phyloP scores from a whole-genome alignment of 1,140 invertebrate species.

The Formica selysi region DNA sequence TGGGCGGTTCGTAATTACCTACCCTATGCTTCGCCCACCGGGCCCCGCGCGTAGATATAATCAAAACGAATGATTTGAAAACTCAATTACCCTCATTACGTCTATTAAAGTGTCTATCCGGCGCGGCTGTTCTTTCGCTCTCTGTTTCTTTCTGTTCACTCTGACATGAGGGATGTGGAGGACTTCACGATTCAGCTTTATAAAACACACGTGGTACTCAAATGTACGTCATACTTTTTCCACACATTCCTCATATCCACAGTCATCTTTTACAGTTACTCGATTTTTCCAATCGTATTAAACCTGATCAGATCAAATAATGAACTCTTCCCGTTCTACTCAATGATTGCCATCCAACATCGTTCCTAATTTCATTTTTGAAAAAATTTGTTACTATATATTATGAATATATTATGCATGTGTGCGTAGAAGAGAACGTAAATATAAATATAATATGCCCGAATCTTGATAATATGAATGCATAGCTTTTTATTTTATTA shows the following conservation, averaged over 20 bases:
- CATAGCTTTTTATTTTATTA: neutral
- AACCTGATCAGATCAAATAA: neutral
- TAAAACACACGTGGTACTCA: neutral
- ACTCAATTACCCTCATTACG: slow-evolving; percentile 85
- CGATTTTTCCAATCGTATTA: slow-evolving; percentile 5
- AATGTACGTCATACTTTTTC: neutral
- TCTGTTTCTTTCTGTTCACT: slow-evolving; percentile 27
- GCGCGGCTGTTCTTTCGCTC: slow-evolving; percentile 39
- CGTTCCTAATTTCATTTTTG: neutral
- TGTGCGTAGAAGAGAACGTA: neutral
- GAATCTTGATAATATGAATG: neutral
- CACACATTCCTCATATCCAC: neutral
- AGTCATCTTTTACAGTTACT: neutral
- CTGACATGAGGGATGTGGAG: slow-evolving; percentile 17
- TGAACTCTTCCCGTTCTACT: neutral
- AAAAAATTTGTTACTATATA: neutral
- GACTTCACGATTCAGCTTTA: slow-evolving; percentile 19
- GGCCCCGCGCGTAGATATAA: slow-evolving; percentile 82
- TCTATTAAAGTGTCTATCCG: slow-evolving; percentile 81
- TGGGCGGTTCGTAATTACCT: slow-evolving; percentile 85
- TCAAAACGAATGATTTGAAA: slow-evolving; percentile 86
- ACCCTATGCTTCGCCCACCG: slow-evolving; percentile 81
- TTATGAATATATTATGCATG: neutral
- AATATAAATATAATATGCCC: neutral
- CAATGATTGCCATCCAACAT: neutral